Percentiles rank a stretch among this genome's conserved stretches.
phyloP scores from a whole-genome alignment of 1,140 invertebrate genomes.

The Fopius arisanus region DNA sequence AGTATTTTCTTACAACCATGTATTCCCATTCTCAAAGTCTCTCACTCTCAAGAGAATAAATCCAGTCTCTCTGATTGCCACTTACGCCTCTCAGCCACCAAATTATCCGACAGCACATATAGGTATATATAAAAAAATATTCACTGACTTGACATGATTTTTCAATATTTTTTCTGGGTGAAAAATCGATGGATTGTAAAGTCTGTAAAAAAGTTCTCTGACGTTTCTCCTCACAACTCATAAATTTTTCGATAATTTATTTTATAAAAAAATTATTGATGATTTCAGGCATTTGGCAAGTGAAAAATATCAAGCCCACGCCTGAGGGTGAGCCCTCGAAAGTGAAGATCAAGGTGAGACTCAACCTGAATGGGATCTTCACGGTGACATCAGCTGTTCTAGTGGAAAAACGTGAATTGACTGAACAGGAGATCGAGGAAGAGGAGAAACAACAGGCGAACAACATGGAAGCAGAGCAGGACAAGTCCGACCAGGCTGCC shows the following conservation, averaged over 20 bases:
- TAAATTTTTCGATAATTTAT: too few relatives aligned
- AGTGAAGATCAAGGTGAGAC: conserved; percentile 93
- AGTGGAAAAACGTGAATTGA: conserved; percentile 80
- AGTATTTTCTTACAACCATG: conserved; percentile 88
- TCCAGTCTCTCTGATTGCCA: conserved; percentile 85
- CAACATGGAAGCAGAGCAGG: conserved; percentile 62
- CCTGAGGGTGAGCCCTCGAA: conserved; percentile 90
- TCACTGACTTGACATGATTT: neutral
- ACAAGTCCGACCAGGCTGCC: conserved; percentile 60
- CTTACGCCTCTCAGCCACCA: conserved; percentile 77
- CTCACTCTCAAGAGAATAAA: conserved; percentile 91
- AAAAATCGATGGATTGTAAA: too few relatives aligned
- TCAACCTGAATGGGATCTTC: conserved; percentile 94
- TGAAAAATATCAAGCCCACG: conserved; percentile 85
- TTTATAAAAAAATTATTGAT: too few relatives aligned
- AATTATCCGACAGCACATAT: conserved; percentile 80
- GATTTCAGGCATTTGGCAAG: conserved; percentile 76
- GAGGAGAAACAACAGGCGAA: conserved; percentile 58
- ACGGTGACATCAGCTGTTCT: conserved; percentile 84
- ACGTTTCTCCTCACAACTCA: too few relatives aligned
- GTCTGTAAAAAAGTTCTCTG: too few relatives aligned
- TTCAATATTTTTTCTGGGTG: too few relatives aligned
- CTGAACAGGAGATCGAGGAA: conserved; percentile 69
- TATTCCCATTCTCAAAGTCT: conserved; percentile 92
- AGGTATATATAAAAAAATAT: conserved; percentile 72